phyloP scores from a whole-genome alignment of 2,113 vertebrate species.

The Hypanus sabinus region DNA sequence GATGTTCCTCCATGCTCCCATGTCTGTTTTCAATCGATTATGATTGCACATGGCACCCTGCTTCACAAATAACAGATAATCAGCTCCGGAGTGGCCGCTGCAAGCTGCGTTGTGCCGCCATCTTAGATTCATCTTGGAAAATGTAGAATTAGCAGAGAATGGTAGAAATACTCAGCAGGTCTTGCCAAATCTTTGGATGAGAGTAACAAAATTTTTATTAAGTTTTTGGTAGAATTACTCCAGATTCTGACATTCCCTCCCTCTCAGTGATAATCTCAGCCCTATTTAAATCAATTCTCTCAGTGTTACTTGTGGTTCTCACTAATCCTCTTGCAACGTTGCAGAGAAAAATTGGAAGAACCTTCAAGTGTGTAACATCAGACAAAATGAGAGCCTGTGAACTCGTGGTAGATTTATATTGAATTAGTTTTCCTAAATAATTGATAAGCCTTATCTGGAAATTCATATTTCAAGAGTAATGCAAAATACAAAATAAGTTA shows the following conservation, averaged over 20 bases:
- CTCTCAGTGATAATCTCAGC: neutral
- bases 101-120: too few relatives aligned
- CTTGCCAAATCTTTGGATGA: neutral
- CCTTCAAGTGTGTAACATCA: neutral
- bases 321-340: neutral
- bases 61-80: too few relatives aligned
- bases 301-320: neutral
- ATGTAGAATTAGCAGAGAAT: neutral
- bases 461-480: too few relatives aligned
- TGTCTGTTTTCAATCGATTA: too few relatives aligned
- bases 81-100: too few relatives aligned
- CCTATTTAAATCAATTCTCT: neutral
- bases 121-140: too few relatives aligned
- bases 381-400: neutral
- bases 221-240: neutral
- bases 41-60: too few relatives aligned
- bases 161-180: neutral
- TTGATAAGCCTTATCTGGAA: neutral
- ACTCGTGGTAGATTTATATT: neutral
- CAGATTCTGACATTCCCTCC: neutral
- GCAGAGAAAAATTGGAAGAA: neutral
- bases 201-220: neutral
- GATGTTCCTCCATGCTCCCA: too few relatives aligned
- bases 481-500: too few relatives aligned
- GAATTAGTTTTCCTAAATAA: neutral